A percentile compares a stretch with the other conserved stretches of the same genome.
These are phyloP conservation scores for Phocoena sinus DNA, from an alignment of 2,113 vertebrate genomes.

Conservation along the genomic window DNA sequence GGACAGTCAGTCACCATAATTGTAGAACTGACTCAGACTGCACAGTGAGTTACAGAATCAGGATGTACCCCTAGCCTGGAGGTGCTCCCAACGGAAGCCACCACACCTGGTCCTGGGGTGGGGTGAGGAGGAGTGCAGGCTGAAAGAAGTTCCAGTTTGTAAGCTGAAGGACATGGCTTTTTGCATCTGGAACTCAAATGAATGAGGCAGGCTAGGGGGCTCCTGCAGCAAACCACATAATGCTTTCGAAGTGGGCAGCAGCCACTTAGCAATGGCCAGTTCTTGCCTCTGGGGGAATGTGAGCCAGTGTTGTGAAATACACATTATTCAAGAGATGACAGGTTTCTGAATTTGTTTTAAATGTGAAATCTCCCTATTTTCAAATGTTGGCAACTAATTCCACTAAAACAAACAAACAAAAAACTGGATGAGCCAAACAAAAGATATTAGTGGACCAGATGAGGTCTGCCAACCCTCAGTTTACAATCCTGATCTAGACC, in stretches of 20 bases:
- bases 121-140: not conserved
- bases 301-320: not conserved
- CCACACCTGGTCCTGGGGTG: not conserved
- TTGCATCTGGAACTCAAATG: not conserved
- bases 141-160: not conserved
- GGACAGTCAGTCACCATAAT: not conserved
- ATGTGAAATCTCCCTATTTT: not conserved
- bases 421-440: not conserved
- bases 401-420: not conserved
- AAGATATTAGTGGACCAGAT: not conserved
- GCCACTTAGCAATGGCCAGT: not conserved
- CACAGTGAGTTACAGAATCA: not conserved
- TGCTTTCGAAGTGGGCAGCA: not conserved
- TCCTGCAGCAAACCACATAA: not conserved
- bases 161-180: not conserved
- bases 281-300: not conserved
- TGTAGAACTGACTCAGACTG: not conserved
- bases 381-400: not conserved
- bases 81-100: not conserved
- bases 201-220: not conserved
- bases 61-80: not conserved
- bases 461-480: not conserved
- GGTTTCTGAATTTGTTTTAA: not conserved
- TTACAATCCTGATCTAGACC: no score
- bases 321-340: not conserved